Evolutionary conservation across 2,113 vertebrate genomes (phyloP).

Genomic region (Cyanoramphus novaezelandiae): DNA sequence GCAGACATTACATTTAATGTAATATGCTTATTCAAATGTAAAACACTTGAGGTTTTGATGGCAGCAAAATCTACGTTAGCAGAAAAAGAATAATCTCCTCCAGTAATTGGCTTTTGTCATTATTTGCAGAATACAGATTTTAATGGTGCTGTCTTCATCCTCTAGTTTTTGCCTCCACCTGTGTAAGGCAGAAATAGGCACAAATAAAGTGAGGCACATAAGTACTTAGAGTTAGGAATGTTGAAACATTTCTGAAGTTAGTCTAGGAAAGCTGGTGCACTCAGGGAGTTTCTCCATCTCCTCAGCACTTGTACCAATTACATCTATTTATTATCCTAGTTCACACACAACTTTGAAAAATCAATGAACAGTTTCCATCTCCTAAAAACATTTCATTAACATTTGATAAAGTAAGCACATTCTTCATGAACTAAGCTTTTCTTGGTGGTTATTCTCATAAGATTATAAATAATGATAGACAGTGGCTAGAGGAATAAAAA

Average conservation of each 20-base stretch:
- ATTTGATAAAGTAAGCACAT: conserved; percentile 12
- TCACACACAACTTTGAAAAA: conserved; percentile 13
- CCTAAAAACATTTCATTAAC: background rate
- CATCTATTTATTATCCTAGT: background rate
- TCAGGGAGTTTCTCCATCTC: background rate
- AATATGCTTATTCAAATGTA: background rate
- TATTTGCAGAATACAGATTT: background rate
- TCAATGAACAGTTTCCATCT: background rate
- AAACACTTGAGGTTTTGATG: background rate
- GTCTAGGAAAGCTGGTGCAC: background rate
- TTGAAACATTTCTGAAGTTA: background rate
- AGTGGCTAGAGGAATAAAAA: background rate
- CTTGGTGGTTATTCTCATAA: background rate
- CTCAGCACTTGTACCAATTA: background rate
- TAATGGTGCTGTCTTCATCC: background rate
- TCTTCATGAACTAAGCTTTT: background rate
- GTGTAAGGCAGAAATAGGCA: background rate
- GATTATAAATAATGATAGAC: background rate
- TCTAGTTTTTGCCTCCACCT: background rate
- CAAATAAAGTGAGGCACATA: background rate
- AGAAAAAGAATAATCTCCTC: background rate
- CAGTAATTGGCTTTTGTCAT: background rate
- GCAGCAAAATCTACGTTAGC: background rate
- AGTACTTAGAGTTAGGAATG: background rate
- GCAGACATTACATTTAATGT: background rate